Conservation (phyloP, 2,888 invertebrate species). For the Acleris cristana region DNA sequence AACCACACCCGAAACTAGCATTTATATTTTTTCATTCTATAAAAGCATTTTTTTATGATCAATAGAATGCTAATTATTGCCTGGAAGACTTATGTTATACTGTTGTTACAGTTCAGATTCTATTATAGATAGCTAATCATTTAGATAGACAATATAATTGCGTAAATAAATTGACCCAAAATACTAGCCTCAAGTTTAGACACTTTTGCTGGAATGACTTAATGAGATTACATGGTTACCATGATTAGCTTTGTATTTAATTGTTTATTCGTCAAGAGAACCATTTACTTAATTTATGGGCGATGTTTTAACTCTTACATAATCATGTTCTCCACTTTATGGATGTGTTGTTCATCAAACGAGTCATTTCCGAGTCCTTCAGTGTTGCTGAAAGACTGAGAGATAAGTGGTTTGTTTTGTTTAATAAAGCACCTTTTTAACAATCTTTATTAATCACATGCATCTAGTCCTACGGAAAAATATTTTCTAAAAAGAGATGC, state of each 20-base stretch:
- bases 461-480: neutral
- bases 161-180: neutral
- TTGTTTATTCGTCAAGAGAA: slow-evolving; percentile 4
- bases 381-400: neutral
- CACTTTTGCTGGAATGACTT: slow-evolving; percentile 30
- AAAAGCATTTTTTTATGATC: neutral
- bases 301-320: neutral
- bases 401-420: slow-evolving; percentile 13
- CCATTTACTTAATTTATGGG: slow-evolving; percentile 13
- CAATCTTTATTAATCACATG: neutral
- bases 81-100: slow-evolving; percentile 30
- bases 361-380: slow-evolving; percentile 19
- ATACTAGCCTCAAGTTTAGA: slow-evolving; percentile 2
- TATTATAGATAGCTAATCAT: slow-evolving; percentile 1
- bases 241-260: slow-evolving; percentile 17
- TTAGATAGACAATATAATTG: neutral
- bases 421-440: slow-evolving; percentile 3
- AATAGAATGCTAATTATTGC: slow-evolving; percentile 8
- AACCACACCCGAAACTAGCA: slow-evolving; percentile 11
- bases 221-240: slow-evolving; percentile 9
- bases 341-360: slow-evolving; percentile 8
- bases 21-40: neutral
- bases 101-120: slow-evolving; percentile 7
- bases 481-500: neutral
- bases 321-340: slow-evolving; percentile 6